Evolutionary conservation across 1,140 invertebrate genomes (phyloP).

Genomic region (Triops longicaudatus): DNA sequence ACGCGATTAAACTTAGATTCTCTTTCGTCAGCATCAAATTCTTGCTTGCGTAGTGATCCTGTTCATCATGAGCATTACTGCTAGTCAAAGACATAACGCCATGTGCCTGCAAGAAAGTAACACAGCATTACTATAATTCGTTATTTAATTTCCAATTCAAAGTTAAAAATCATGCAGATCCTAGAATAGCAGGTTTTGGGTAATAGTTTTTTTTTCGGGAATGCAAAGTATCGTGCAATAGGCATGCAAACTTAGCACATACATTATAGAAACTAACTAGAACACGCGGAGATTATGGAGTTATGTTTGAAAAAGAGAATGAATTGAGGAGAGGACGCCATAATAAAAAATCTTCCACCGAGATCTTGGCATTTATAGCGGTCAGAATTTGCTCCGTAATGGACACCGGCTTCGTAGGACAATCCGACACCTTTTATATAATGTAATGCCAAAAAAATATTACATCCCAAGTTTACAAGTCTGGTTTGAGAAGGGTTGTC

Average conservation of each 20-base stretch:
- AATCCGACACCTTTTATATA: slow-evolving; percentile 7
- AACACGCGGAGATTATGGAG: neutral
- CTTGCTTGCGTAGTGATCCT: neutral
- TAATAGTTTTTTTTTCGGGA: neutral
- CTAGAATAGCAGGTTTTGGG: neutral
- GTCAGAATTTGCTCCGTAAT: slow-evolving; percentile 12
- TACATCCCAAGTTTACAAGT: neutral
- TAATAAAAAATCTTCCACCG: slow-evolving; percentile 7
- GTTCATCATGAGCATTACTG: neutral
- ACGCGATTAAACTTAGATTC: neutral
- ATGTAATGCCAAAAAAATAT: neutral
- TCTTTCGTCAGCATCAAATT: neutral
- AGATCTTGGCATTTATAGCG: slow-evolving; percentile 12
- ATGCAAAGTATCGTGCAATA: neutral
- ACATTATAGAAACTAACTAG: neutral
- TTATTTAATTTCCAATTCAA: neutral
- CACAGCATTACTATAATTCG: neutral
- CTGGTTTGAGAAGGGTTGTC: neutral
- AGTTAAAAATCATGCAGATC: neutral
- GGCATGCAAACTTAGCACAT: neutral
- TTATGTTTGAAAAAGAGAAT: neutral
- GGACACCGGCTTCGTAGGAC: neutral
- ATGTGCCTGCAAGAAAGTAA: neutral
- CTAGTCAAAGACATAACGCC: neutral
- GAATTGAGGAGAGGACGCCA: neutral